Evolutionary conservation across 1,140 invertebrate species (phyloP), one percentile per base, ranked within the genome.

Genomic region (Pseudomyrmex pallidus): DNA sequence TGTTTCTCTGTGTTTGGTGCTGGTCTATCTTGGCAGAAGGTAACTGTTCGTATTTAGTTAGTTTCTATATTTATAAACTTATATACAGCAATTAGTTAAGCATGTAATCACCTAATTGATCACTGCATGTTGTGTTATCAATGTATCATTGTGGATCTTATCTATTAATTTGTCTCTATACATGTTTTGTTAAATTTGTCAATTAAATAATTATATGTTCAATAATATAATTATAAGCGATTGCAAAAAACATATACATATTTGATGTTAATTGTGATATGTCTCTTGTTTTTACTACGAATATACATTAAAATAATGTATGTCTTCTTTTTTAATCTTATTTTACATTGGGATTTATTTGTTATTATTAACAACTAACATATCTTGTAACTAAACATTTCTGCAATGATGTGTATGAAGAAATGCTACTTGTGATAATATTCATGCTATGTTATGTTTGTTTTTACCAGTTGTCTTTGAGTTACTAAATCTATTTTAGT

Each of bases 1-100:
- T 94, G 90, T 91, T 91, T 92, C 93, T 94, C 90, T 93, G 87
- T 94, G 91, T 94, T 92, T 92, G 92, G 91, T 93, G 91, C 92
- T 91, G 93, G 92, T 93, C 91, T 94, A 91, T 93, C 87, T 91
- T 92, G 92, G 90, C 94, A 95, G 94, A 94, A 95, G 94, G 94
- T 95, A 95, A 95, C 90, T 94, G 87, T 86, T 52, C 50, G 57
- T 85, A 77, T 66, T 86, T 84, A 67, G 17, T 62, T 50, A 52
- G 48, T 57, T 54, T 61, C 13, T 61, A 80, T 48, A 84, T 77
- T 2, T 72, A 57, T 46, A 76, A 25, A 56, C 70, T 12, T 13
- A 56, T 35, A 20, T 46, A 10, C 70, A 25, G 54, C 10, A 67
- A 52, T 20, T 7, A 73, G 12, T 68, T 2, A 20, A 56, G 61